Evolutionary conservation across 2,888 invertebrate genomes (phyloP).

Genomic region (Trichogramma dendrolimi): DNA sequence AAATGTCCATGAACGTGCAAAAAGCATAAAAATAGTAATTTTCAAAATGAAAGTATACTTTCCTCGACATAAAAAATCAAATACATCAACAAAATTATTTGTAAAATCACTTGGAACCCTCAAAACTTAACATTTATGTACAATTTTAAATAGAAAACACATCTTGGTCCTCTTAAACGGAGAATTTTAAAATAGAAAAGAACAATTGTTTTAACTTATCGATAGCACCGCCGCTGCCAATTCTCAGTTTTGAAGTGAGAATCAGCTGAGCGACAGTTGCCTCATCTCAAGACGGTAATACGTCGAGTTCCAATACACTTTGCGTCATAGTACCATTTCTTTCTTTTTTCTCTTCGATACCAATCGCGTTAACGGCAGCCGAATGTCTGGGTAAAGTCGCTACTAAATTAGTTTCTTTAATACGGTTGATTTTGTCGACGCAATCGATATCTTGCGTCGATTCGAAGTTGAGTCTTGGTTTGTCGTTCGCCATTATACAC

Average conservation of each 20-base stretch:
- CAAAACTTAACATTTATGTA: constrained; percentile 4
- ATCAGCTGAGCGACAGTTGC: background rate
- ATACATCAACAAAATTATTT: constrained; percentile 6
- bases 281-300: constrained; percentile 46
- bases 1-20: background rate
- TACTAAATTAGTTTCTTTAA: constrained; percentile 44
- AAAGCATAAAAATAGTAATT: constrained; percentile 6
- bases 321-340: constrained; percentile 36
- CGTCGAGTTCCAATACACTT: constrained; percentile 47
- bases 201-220: no score
- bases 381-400: constrained; percentile 46
- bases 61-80: constrained; percentile 22
- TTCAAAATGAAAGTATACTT: constrained; percentile 13
- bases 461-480: constrained; percentile 47
- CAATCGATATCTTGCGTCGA: constrained; percentile 45
- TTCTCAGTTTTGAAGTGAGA: background rate
- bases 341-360: constrained; percentile 6
- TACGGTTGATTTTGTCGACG: constrained; percentile 35
- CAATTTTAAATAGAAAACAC: constrained; percentile 14
- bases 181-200: constrained; percentile 7
- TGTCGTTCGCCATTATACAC: constrained; percentile 31
- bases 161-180: constrained; percentile 3
- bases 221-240: background rate
- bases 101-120: constrained; percentile 6
- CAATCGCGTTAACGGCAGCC: constrained; percentile 23